Conservation (phyloP, 2,113 vertebrate species). For the Capreolus pygargus region DNA sequence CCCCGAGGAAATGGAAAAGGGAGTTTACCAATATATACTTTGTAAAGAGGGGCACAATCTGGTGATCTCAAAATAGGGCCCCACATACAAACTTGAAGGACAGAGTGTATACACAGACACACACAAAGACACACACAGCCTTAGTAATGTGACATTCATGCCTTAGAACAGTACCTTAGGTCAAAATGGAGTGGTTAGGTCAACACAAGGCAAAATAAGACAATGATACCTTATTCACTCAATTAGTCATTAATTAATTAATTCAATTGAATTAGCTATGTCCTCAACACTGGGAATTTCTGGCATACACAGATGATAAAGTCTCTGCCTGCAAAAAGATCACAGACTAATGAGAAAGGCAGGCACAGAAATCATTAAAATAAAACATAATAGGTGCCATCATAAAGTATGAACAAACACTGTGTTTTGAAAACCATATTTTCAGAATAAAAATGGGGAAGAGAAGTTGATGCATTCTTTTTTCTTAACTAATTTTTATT, state of each 20-base stretch:
- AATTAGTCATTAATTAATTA: not conserved
- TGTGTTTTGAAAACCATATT: conserved; percentile 1
- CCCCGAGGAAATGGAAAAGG: conserved; percentile 49
- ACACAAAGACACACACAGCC: not conserved
- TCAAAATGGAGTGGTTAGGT: not conserved
- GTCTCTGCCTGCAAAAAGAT: conserved; percentile 5
- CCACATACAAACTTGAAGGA: not conserved
- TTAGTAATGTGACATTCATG: not conserved
- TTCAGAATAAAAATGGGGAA: conserved; percentile 11
- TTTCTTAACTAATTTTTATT: not conserved
- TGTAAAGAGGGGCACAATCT: not conserved
- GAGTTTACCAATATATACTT: conserved; percentile 39
- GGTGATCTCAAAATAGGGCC: not conserved
- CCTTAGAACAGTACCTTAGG: not conserved
- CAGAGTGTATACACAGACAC: not conserved
- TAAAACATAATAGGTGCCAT: not conserved
- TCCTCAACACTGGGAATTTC: not conserved
- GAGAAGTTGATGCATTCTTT: not conserved
- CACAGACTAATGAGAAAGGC: not conserved
- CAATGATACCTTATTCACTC: not conserved
- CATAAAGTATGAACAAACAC: not conserved
- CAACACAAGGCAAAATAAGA: not conserved
- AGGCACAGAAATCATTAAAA: not conserved
- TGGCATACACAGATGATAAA: not conserved
- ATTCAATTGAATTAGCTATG: not conserved